Conservation (phyloP, 2,797 vertebrate species). For the Sternotherus odoratus region DNA sequence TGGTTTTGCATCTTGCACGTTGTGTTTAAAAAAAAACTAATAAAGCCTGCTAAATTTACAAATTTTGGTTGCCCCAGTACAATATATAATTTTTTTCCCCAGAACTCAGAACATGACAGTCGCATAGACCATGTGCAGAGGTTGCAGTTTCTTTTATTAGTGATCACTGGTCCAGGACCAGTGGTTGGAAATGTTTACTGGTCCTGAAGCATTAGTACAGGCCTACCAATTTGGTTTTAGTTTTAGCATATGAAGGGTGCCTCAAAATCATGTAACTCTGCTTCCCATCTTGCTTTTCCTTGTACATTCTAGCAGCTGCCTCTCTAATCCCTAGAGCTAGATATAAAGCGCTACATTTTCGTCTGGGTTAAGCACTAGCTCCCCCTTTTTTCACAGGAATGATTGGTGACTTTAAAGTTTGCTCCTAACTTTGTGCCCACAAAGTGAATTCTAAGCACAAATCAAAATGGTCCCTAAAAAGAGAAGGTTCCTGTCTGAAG, state of each 20-base stretch:
- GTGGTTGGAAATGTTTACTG: background rate
- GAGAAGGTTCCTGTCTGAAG: background rate
- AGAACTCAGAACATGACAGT: background rate
- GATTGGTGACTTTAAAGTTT: background rate
- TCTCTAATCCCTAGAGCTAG: background rate
- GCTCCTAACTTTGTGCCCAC: background rate
- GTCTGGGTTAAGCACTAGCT: too few species aligned
- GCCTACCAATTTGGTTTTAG: background rate
- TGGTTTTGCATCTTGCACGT: background rate
- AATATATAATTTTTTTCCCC: background rate
- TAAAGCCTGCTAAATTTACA: background rate
- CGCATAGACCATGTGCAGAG: background rate
- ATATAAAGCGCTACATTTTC: background rate
- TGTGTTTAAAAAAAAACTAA: background rate
- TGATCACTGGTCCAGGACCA: background rate
- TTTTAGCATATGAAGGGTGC: background rate
- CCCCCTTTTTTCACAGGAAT: background rate
- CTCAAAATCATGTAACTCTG: background rate
- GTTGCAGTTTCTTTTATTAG: background rate
- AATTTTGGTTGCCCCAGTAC: background rate
- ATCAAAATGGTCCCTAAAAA: background rate
- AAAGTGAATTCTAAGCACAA: background rate
- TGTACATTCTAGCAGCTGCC: background rate
- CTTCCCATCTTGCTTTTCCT: background rate
- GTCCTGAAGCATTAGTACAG: background rate